Base-by-base conservation (phyloP, 2,797 vertebrate species). In the Poeciliopsis paucimaculata region DNA sequence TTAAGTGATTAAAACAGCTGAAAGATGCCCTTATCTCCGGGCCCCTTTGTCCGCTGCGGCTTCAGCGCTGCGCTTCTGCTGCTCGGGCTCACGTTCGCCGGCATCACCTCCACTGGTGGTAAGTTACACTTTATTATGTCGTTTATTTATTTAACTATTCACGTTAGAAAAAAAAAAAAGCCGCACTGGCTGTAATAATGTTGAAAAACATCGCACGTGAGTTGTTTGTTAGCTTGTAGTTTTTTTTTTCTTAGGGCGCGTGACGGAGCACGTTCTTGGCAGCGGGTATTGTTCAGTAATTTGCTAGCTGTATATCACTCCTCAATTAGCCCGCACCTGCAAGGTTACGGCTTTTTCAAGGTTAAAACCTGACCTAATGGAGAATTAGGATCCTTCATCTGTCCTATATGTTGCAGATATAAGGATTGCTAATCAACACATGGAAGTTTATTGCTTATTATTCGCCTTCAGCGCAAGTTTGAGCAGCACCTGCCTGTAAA, bases 61-160 rank as follows among this genome's bases (percentile, higher is more conserved):
- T 84, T 86, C 92, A 82, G 90, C 89, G 86, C 94, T 45, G 77
- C 93, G 86, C 90, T 95, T 83, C 89, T 92, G 45, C 88, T 89
- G 84, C 88, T 94, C 79, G 91, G 92, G 87, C 90, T 96, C 82
- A 77, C 94, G 87, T 77, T 90, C 55, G 81, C 84, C 46, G 91
- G 90, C 84, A 94, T 96, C 92, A 94, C 93, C 94, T 95, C 92
- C 93, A 86, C 88, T 70, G 94, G 94, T 95, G 92, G 96, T 96
- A 92, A 96, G 96, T 96, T 91, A 20, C 57, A 26, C 53, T 43
- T 78, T 78, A 15, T 36, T 12, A 26, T 28, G 12, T 74, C 23
- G 31, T 46, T 55, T 60, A 31, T n/a, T 72, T 15, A 62, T 45
- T 55, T 45, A 41, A 41, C 3, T 43, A 8, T 16, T 60, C 20